Percentiles rank a stretch among this genome's conserved stretches.
These are phyloP conservation scores for Coryphaenoides rupestris DNA, from an alignment of 2,113 vertebrate genomes.

Conservation along the genomic window DNA sequence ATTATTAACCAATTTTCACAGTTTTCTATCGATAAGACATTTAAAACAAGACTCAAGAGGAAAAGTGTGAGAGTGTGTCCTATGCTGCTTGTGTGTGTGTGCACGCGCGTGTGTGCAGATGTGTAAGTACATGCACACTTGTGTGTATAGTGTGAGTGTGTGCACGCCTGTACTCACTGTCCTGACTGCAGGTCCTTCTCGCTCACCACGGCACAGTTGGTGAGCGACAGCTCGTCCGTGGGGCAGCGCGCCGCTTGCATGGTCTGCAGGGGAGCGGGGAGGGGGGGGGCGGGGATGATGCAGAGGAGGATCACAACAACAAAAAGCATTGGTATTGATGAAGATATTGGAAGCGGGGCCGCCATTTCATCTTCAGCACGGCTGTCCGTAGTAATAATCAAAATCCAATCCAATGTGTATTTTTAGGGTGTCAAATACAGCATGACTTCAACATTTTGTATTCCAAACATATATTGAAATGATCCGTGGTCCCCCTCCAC, in stretches of 20 bases:
- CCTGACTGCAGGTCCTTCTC: constrained; percentile 95
- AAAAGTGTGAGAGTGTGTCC: too few relatives aligned
- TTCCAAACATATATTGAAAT: too few relatives aligned
- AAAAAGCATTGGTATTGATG: too few relatives aligned
- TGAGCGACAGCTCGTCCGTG: constrained; percentile 93
- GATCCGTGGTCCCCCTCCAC: too few relatives aligned
- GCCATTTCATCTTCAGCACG: background rate
- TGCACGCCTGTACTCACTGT: constrained; percentile 82
- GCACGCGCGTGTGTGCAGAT: background rate
- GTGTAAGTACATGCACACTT: too few relatives aligned
- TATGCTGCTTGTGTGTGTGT: background rate
- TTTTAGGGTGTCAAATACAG: too few relatives aligned
- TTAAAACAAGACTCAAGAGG: too few relatives aligned
- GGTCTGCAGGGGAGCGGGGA: constrained; percentile 53
- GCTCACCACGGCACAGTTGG: constrained; percentile 93
- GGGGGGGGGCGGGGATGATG: background rate
- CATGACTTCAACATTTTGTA: too few relatives aligned
- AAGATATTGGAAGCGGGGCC: background rate
- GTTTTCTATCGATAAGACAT: too few relatives aligned
- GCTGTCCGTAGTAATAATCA: too few relatives aligned
- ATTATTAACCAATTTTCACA: too few relatives aligned
- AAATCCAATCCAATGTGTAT: too few relatives aligned
- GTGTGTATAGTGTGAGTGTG: background rate
- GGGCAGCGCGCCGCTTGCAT: constrained; percentile 97
- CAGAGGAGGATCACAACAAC: background rate